Base-by-base conservation (phyloP, 2,888 invertebrate genomes). In the Podotricha telesiphe region DNA sequence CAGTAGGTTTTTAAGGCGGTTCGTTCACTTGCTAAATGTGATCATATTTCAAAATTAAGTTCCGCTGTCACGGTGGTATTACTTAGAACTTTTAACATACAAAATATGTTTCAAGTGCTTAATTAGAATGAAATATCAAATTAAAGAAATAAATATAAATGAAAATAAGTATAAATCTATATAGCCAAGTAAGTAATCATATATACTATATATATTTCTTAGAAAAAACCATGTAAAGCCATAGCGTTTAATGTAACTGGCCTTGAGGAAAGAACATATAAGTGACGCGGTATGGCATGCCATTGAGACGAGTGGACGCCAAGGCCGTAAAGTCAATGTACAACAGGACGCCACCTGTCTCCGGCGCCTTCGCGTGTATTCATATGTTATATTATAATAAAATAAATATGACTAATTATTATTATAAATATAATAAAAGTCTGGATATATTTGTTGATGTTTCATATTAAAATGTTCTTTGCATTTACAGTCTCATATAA, bases 321-420 rank as follows among this genome's bases (percentile, higher is more conserved):
- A 92, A 92, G 92, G 92, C 82, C 89, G 84, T 69, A 73, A 81
- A 85, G 91, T 90, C 91, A 91, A 91, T 78, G 90, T 81, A 90
- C 90, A 88, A 81, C 77, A 82, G 85, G 87, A 88, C 83, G 84
- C 86, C 89, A 91, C 88, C 90, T 91, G 91, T 88, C 87, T 84
- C 84, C 80, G 81, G 71, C 79, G 80, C 74, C 77, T 58, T 74
- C 69, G 65, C 47, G 67, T 82, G 83, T 84, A 85, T 80, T 82
- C 81, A 82, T 82, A 76, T 75, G 6, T 6, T 5, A 5, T 5
- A 5, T 5, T 78, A 61, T 47, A 61, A 47, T 48, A 47, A 17
- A 78, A 80, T 81, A 82, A 82, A 84, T 82, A 86, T 79, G 78
- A 82, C 77, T 79, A 76, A 79, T 74, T 71, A 67, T 67, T 68